These are phyloP conservation scores for Heliconius ismenius DNA, from an alignment of 2,888 invertebrate species.

Conservation along the genomic window DNA sequence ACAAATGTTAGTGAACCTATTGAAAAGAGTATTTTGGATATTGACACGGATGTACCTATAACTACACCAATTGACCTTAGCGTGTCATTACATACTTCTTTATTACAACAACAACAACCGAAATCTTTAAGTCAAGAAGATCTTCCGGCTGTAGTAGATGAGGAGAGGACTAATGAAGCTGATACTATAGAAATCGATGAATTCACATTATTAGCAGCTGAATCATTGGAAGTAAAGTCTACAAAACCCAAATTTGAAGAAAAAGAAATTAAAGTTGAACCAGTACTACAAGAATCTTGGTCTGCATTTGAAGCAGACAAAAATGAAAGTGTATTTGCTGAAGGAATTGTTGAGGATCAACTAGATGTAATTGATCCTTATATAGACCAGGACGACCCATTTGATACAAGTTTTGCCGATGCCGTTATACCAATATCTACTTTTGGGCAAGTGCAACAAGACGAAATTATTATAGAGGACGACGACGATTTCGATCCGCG, in stretches of 20 bases:
- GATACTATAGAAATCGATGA: conserved; percentile 88
- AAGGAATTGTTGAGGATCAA: conserved; percentile 74
- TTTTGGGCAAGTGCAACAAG: conserved; percentile 72
- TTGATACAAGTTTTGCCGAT: conserved; percentile 92
- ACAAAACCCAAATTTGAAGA: conserved; percentile 75
- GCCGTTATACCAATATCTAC: conserved; percentile 83
- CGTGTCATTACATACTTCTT: conserved; percentile 82
- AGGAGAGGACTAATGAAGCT: conserved; percentile 41
- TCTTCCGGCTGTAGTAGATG: conserved; percentile 42
- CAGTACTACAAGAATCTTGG: conserved; percentile 82
- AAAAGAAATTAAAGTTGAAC: conserved; percentile 65
- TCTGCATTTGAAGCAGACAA: conserved; percentile 84
- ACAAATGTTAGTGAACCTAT: conserved; percentile 83
- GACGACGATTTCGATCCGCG: conserved; percentile 85
- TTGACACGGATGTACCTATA: conserved; percentile 85
- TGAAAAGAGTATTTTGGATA: conserved; percentile 87
- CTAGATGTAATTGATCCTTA: conserved; percentile 74
- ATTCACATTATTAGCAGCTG: conserved; percentile 89
- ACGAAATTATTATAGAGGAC: conserved; percentile 67
- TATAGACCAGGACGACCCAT: conserved; percentile 87
- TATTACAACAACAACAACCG: conserved; percentile 67
- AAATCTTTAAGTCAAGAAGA: conserved; percentile 55
- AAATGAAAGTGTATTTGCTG: conserved; percentile 73
- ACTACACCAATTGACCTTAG: conserved; percentile 87
- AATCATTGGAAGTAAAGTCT: conserved; percentile 84